Percentiles rank a stretch among this genome's conserved stretches.
These are phyloP conservation scores for Autographa gamma DNA, from an alignment of 2,888 invertebrate species.

Conservation along the genomic window DNA sequence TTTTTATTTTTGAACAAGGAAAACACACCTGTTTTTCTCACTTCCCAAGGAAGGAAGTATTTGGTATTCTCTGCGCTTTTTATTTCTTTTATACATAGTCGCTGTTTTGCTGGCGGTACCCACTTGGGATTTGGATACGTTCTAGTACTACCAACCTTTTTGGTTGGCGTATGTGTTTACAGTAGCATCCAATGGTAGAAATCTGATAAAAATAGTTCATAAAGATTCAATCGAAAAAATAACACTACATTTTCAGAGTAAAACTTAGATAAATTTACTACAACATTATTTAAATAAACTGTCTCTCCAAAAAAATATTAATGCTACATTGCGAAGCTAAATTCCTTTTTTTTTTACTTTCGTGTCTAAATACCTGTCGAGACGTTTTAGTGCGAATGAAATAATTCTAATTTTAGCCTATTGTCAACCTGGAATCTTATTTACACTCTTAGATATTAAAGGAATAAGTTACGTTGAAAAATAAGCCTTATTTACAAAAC, in stretches of 20 bases:
- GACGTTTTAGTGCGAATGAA: slow-evolving; percentile 1
- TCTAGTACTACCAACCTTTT: slow-evolving; percentile 32
- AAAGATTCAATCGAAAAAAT: too few relatives aligned
- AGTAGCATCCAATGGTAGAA: slow-evolving; percentile 13
- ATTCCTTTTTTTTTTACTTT: neutral
- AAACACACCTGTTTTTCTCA: slow-evolving; percentile 53
- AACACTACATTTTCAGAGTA: too few relatives aligned
- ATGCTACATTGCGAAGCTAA: neutral
- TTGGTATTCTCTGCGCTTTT: slow-evolving; percentile 45
- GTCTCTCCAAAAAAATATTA: neutral
- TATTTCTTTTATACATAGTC: slow-evolving; percentile 33
- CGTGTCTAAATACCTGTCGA: neutral
- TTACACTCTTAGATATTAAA: neutral
- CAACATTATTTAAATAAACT: neutral
- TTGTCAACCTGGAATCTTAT: neutral
- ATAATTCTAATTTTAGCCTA: neutral
- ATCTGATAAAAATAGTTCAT: neutral
- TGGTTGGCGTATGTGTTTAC: slow-evolving; percentile 11
- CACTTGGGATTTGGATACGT: slow-evolving; percentile 45
- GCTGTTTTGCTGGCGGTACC: slow-evolving; percentile 33
- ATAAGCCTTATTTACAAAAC: slow-evolving; percentile 12
- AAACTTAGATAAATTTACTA: neutral
- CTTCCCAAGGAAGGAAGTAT: slow-evolving; percentile 40
- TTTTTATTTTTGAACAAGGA: slow-evolving; percentile 57
- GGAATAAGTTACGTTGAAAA: slow-evolving; percentile 2